These are phyloP conservation scores for Urosaurus nigricauda DNA, from an alignment of 2,797 vertebrate species.

Conservation along the genomic window DNA sequence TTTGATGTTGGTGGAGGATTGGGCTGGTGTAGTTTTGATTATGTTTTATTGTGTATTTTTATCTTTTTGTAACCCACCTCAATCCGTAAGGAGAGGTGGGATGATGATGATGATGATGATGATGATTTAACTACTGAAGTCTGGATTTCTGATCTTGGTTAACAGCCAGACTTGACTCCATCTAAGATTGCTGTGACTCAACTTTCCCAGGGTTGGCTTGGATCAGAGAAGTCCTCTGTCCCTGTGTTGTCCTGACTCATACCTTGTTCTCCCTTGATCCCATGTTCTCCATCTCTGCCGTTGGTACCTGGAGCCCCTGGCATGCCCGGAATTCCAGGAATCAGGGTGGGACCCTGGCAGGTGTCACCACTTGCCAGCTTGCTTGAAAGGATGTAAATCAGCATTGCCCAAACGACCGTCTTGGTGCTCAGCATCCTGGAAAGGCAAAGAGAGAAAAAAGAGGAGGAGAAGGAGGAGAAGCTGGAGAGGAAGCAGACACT, in stretches of 20 bases:
- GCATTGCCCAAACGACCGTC: background rate
- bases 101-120: too few species aligned
- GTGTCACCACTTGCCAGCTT: conserved; percentile 57
- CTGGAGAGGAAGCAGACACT: background rate
- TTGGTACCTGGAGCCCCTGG: conserved; percentile 81
- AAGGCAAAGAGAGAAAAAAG: background rate
- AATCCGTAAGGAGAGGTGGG: too few species aligned
- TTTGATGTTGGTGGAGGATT: too few species aligned
- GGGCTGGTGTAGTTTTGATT: too few species aligned
- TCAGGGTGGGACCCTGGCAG: conserved; percentile 67
- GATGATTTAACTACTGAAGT: too few species aligned
- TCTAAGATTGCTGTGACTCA: too few species aligned
- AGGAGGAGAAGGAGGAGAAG: background rate
- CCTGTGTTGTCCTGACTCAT: background rate
- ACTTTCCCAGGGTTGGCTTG: background rate
- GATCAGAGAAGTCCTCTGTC: too few species aligned
- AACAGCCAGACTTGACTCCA: too few species aligned
- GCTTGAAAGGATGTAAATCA: conserved; percentile 60
- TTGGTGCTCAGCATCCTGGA: conserved; percentile 42
- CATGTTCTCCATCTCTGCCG: conserved; percentile 78
- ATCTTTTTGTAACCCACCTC: too few species aligned
- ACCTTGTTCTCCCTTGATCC: conserved; percentile 83
- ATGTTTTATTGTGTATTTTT: too few species aligned
- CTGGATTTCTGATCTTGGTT: too few species aligned
- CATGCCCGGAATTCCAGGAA: conserved; percentile 78